Conservation (phyloP, 1,140 invertebrate genomes). For the Drosophila obscura region DNA sequence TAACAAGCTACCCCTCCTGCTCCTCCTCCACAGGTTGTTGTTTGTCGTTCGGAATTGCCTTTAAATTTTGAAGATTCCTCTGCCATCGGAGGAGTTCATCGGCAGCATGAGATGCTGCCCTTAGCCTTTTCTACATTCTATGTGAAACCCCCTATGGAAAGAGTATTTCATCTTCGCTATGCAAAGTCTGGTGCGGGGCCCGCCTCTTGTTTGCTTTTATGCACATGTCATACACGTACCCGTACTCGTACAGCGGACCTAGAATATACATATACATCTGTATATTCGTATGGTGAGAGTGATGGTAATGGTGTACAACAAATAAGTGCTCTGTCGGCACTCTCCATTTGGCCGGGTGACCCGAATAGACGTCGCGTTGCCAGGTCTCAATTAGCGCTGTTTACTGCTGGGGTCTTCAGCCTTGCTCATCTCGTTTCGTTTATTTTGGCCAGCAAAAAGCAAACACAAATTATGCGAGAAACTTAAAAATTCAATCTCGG, state of each 20-base stretch:
- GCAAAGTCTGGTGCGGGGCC: not conserved
- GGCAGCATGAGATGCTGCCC: too few relatives aligned
- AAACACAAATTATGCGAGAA: slow-evolving; percentile 64
- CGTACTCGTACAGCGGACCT: slow-evolving; percentile 22
- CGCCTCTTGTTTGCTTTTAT: slow-evolving; percentile 13
- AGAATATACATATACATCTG: slow-evolving; percentile 50
- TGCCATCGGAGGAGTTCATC: slow-evolving; percentile 24
- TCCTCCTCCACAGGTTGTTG: slow-evolving; percentile 30
- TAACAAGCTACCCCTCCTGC: slow-evolving; percentile 29
- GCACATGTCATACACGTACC: slow-evolving; percentile 46
- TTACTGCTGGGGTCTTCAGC: slow-evolving; percentile 52
- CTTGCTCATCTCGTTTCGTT: slow-evolving; percentile 56
- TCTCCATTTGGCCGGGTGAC: slow-evolving; percentile 70
- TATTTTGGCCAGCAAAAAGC: slow-evolving; percentile 40
- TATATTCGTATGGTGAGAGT: too few relatives aligned
- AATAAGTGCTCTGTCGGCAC: slow-evolving; percentile 61
- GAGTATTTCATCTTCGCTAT: slow-evolving; percentile 12
- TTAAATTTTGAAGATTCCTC: slow-evolving; percentile 70
- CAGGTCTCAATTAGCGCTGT: slow-evolving; percentile 56
- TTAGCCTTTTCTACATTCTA: not conserved
- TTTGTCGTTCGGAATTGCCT: slow-evolving; percentile 57
- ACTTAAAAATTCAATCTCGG: slow-evolving; percentile 49
- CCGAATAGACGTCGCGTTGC: slow-evolving; percentile 50
- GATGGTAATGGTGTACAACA: not conserved
- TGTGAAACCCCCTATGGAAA: not conserved